Evolutionary conservation across 2,113 vertebrate genomes (phyloP).

Genomic region (Leptosomus discolor): DNA sequence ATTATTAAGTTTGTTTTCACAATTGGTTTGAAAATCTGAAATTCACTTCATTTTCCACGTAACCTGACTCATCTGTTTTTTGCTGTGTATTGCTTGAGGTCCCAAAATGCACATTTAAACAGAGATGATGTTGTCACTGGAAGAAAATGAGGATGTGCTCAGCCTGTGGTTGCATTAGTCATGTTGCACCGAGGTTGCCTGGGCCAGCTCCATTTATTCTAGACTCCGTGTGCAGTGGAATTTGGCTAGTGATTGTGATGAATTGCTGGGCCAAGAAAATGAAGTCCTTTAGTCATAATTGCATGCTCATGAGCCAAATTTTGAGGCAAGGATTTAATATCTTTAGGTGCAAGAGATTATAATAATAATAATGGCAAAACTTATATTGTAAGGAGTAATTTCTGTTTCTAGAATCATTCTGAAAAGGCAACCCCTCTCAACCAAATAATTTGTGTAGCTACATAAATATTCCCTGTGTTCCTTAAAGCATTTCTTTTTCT

Average conservation of each 20-base stretch:
- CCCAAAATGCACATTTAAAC: not conserved
- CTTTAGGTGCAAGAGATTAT: not conserved
- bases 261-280: not conserved
- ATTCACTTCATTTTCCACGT: not conserved
- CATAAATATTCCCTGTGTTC: conserved; percentile 51
- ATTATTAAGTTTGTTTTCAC: not conserved
- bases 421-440: not conserved
- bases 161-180: not conserved
- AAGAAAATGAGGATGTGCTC: not conserved
- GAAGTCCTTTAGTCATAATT: conserved; percentile 21
- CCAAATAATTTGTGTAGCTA: conserved; percentile 39
- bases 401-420: conserved; percentile 1
- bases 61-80: not conserved
- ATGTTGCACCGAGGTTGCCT: not conserved
- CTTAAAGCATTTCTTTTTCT: conserved; percentile 22
- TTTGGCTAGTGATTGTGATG: not conserved
- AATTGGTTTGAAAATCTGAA: not conserved
- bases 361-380: conserved; percentile 20
- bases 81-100: not conserved
- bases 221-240: not conserved
- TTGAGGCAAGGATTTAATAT: conserved; percentile 6
- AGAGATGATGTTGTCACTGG: not conserved
- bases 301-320: not conserved
- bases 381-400: not conserved
- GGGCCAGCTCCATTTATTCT: not conserved